A percentile compares a stretch with the other conserved stretches of the same genome.
These are phyloP conservation scores for Lycaena phlaeas DNA, from an alignment of 2,888 invertebrate genomes.

Conservation along the genomic window DNA sequence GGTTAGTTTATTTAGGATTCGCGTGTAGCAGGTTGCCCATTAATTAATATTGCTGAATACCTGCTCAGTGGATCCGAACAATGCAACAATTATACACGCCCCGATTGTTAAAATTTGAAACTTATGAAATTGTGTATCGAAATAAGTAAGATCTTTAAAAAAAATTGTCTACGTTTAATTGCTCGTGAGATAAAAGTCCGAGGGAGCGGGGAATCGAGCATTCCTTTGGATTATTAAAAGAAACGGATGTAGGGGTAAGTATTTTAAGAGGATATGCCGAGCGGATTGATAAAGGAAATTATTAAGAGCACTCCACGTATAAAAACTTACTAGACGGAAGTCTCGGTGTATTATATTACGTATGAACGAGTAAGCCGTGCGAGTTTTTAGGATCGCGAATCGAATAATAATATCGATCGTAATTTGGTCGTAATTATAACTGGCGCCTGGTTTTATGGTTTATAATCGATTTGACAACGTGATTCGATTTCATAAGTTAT, in stretches of 20 bases:
- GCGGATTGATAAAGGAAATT: slow-evolving; percentile 71
- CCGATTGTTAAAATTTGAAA: slow-evolving; percentile 66
- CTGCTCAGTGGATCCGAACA: slow-evolving; percentile 61
- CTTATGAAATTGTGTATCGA: slow-evolving; percentile 59
- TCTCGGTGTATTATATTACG: slow-evolving; percentile 46
- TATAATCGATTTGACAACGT: not conserved
- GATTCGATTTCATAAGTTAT: not conserved
- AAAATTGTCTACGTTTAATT: slow-evolving; percentile 57
- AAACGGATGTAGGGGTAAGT: slow-evolving; percentile 71
- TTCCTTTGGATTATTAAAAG: slow-evolving; percentile 69
- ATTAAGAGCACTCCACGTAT: slow-evolving; percentile 60
- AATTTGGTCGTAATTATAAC: slow-evolving; percentile 44
- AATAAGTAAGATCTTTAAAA: slow-evolving; percentile 34
- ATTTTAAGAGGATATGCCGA: slow-evolving; percentile 69
- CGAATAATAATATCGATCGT: slow-evolving; percentile 52
- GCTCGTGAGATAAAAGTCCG: slow-evolving; percentile 58
- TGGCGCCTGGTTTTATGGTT: no score
- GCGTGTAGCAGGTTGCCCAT: slow-evolving; percentile 36
- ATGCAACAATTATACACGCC: slow-evolving; percentile 63
- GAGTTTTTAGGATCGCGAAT: slow-evolving; percentile 40
- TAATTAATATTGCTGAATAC: slow-evolving; percentile 64
- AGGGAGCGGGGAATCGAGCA: slow-evolving; percentile 52
- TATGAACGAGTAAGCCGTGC: slow-evolving; percentile 41
- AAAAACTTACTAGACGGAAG: slow-evolving; percentile 60
- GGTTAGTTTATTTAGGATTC: slow-evolving; percentile 56